These are phyloP conservation scores for Crax fasciolata DNA, from an alignment of 2,797 vertebrate species.

Conservation along the genomic window DNA sequence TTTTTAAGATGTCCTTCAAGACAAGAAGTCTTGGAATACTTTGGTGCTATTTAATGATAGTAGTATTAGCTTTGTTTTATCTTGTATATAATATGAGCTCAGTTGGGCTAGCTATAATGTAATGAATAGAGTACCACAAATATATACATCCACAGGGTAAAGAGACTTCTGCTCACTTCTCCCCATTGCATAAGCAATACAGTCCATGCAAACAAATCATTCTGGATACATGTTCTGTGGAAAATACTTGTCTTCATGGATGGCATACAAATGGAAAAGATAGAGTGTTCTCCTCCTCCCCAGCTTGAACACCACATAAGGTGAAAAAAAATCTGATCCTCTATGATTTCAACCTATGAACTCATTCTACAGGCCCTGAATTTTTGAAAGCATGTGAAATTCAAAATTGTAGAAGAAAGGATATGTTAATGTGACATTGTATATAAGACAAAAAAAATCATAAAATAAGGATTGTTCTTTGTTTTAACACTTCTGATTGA, in stretches of 20 bases:
- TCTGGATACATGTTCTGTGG: accelerated
- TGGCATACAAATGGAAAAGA: background rate
- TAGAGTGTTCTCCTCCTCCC: background rate
- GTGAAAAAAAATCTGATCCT: background rate
- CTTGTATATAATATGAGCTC: background rate
- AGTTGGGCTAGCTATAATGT: background rate
- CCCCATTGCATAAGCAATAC: background rate
- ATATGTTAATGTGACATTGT: background rate
- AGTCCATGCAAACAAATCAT: background rate
- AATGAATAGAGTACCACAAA: background rate
- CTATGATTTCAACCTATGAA: background rate
- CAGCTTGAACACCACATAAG: background rate
- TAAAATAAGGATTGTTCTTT: background rate
- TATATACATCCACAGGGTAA: background rate
- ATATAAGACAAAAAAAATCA: background rate
- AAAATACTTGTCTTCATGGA: background rate
- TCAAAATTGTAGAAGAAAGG: background rate
- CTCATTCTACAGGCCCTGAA: accelerated
- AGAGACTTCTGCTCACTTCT: background rate
- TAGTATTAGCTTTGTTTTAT: background rate
- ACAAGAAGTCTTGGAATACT: background rate
- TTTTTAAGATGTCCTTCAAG: slow-evolving; percentile 11
- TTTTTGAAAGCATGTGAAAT: background rate
- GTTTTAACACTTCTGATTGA: background rate
- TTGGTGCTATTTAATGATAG: background rate